phyloP scores from a whole-genome alignment of 92 coral and sea anemone species.

The Hydrozoanthus gracilis region DNA sequence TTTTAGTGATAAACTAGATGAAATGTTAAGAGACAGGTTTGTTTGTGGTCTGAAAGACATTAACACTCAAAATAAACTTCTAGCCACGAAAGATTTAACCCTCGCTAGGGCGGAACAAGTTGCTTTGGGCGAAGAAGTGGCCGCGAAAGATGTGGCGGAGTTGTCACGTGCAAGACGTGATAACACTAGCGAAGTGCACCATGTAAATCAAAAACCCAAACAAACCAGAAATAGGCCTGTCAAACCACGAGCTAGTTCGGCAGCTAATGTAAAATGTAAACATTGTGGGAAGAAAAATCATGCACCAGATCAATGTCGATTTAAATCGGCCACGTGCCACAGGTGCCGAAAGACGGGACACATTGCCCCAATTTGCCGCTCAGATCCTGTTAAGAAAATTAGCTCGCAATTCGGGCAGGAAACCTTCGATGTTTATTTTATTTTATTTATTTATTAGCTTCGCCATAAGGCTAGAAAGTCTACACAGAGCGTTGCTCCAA shows the following conservation, averaged over 20 bases:
- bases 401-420: background rate
- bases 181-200: conserved; percentile 29
- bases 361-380: background rate
- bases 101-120: conserved; percentile 27
- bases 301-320: background rate
- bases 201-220: background rate
- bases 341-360: background rate
- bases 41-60: conserved; percentile 48
- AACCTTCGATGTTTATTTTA: conserved; percentile 11
- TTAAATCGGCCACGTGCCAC: conserved; percentile 11
- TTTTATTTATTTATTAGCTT: no score
- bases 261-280: background rate
- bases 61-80: conserved; percentile 23
- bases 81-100: conserved; percentile 34
- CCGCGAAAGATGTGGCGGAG: conserved; percentile 25
- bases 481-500: no score
- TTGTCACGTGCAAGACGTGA: conserved; percentile 20
- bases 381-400: conserved; percentile 10
- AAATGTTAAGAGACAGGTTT: conserved; percentile 44
- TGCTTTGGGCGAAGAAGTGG: conserved; percentile 32
- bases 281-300: conserved; percentile 8
- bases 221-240: background rate
- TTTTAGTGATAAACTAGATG: conserved; percentile 37
- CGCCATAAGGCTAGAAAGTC: no score
- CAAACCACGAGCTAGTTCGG: background rate